Conservation (phyloP, 2,888 invertebrate genomes). For the Timema cristinae region DNA sequence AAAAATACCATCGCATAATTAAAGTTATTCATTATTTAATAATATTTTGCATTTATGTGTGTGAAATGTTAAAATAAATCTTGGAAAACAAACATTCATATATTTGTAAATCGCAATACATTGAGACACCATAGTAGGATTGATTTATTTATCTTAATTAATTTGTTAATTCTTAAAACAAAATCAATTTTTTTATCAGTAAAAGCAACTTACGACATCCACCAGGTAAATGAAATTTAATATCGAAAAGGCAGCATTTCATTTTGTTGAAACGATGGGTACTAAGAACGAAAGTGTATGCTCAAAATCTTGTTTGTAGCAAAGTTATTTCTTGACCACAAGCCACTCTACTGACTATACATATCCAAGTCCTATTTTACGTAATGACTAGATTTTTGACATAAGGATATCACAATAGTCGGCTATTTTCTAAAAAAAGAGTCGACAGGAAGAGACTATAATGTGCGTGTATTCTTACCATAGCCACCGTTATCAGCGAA, state of each 20-base stretch:
- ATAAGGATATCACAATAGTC: constrained; percentile 96
- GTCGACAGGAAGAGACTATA: constrained; percentile 98
- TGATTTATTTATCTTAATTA: constrained; percentile 16
- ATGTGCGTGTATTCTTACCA: constrained; percentile 98
- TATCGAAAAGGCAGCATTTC: constrained; percentile 93
- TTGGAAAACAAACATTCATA: no score
- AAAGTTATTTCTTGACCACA: constrained; percentile 95
- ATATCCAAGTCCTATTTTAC: constrained; percentile 97
- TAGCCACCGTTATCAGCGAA: constrained; percentile 98
- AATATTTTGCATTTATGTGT: not conserved
- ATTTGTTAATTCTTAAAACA: not conserved
- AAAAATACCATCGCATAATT: constrained; percentile 28
- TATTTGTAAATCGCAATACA: no score
- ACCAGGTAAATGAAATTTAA: constrained; percentile 97
- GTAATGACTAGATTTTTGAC: constrained; percentile 94
- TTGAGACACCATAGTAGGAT: no score
- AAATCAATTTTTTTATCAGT: constrained; percentile 45
- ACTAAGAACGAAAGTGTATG: constrained; percentile 95
- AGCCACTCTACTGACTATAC: constrained; percentile 98
- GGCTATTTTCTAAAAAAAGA: constrained; percentile 99
- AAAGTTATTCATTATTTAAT: constrained; percentile 8
- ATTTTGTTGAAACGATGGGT: constrained; percentile 96
- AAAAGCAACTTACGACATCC: constrained; percentile 90
- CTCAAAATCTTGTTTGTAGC: constrained; percentile 94
- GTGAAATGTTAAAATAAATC: no score